phyloP scores from a whole-genome alignment of 2,888 invertebrate species.

The Drosophila atroscutellata region DNA sequence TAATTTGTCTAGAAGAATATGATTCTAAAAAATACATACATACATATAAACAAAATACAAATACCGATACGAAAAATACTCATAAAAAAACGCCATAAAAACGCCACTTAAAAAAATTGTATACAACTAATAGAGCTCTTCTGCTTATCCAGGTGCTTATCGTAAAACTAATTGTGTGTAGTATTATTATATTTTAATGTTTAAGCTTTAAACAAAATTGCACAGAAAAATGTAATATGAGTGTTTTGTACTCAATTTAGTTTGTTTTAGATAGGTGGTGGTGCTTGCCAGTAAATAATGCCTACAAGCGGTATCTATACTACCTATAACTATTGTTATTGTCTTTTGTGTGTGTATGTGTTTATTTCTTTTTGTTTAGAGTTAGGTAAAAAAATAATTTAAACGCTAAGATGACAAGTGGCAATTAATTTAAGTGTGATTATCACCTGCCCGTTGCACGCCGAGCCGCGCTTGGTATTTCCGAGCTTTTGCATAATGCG shows the following conservation, averaged over 20 bases:
- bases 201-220: conserved; percentile 63
- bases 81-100: conserved; percentile 58
- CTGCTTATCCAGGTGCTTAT: conserved; percentile 59
- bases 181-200: conserved; percentile 36
- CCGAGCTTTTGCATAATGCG: conserved; percentile 63
- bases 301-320: conserved; percentile 33
- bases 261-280: conserved; percentile 38
- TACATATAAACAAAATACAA: conserved; percentile 32
- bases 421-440: conserved; percentile 81
- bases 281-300: conserved; percentile 21
- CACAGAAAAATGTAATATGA: conserved; percentile 52
- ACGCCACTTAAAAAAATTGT: conserved; percentile 42
- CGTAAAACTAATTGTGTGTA: conserved; percentile 65
- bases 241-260: conserved; percentile 50
- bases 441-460: conserved; percentile 76
- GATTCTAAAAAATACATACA: conserved; percentile 25
- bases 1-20: conserved; percentile 55
- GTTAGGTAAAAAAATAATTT: conserved; percentile 75
- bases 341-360: conserved; percentile 16
- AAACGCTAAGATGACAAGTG: conserved; percentile 80
- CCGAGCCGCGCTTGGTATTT: conserved; percentile 62
- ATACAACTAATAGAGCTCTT: conserved; percentile 73
- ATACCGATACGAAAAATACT: conserved; percentile 47
- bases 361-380: conserved; percentile 43
- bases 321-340: conserved; percentile 30